phyloP scores from a whole-genome alignment of 2,888 invertebrate species.

The Andricus curvator region DNA sequence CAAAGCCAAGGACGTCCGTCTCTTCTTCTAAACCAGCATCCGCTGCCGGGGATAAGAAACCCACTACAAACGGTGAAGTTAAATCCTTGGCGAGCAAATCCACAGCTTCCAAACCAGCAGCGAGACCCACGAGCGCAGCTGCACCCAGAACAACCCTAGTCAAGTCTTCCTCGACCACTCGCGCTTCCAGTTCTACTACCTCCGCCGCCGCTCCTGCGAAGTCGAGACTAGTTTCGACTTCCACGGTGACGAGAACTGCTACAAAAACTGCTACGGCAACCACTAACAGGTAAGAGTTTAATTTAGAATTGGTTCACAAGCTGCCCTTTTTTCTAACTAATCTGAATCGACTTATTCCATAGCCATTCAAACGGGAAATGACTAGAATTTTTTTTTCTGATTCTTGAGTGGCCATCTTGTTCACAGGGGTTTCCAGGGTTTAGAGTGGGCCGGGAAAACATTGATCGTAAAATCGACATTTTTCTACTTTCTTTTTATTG shows the following conservation, averaged over 20 bases:
- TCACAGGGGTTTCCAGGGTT: too few relatives aligned
- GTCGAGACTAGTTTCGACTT: constrained; percentile 53
- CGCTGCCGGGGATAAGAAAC: constrained; percentile 78
- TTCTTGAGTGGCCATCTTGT: too few relatives aligned
- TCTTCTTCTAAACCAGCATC: constrained; percentile 55
- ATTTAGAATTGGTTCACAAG: neutral
- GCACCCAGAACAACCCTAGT: constrained; percentile 57
- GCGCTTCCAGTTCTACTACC: constrained; percentile 65
- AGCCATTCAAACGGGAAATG: too few relatives aligned
- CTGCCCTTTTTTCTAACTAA: too few relatives aligned
- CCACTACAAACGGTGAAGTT: constrained; percentile 81
- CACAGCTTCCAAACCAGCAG: constrained; percentile 52
- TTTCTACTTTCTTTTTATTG: too few relatives aligned
- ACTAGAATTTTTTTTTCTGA: too few relatives aligned
- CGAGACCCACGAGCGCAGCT: constrained; percentile 57
- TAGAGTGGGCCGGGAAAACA: too few relatives aligned
- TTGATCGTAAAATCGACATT: too few relatives aligned
- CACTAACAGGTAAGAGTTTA: constrained; percentile 30
- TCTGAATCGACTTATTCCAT: too few relatives aligned
- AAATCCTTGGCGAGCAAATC: constrained; percentile 71
- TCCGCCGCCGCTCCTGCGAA: constrained; percentile 57
- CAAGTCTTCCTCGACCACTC: constrained; percentile 57
- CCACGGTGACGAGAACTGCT: constrained; percentile 52
- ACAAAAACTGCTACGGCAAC: constrained; percentile 54
- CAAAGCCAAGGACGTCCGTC: constrained; percentile 50